phyloP scores from a whole-genome alignment of 2,113 vertebrate species.

The Psammodynastes pulverulentus region DNA sequence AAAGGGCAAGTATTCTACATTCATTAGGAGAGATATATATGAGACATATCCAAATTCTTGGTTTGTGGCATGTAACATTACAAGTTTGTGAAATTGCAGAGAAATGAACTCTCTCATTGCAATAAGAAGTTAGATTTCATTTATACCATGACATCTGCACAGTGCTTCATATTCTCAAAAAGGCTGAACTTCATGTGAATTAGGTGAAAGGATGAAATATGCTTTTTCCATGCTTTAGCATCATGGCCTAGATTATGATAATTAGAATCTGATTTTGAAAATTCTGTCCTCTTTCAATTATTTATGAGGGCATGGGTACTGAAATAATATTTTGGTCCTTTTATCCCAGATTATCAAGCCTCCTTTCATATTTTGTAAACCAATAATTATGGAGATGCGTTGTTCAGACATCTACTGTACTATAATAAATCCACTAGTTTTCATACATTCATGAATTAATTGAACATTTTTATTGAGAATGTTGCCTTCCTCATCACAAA shows the following conservation, averaged over 20 bases:
- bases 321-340: not conserved
- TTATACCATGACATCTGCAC: not conserved
- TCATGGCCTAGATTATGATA: not conserved
- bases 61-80: not conserved
- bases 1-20: not conserved
- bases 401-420: not conserved
- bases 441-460: not conserved
- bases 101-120: not conserved
- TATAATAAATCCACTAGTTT: not conserved
- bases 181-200: not conserved
- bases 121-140: not conserved
- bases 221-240: not conserved
- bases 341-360: constrained; percentile 8
- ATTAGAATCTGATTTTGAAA: not conserved
- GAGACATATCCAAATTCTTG: not conserved
- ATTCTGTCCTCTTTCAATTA: not conserved
- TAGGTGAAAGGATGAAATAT: not conserved
- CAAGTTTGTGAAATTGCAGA: not conserved
- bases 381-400: constrained; percentile 4
- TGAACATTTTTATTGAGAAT: not conserved
- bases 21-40: not conserved
- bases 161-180: not conserved
- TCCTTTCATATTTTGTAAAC: constrained; percentile 5
- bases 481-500: not conserved
- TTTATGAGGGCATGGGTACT: not conserved